Evolutionary conservation across 2,888 invertebrate genomes (phyloP).

Genomic region (Liopterus haemorrhoidalis): DNA sequence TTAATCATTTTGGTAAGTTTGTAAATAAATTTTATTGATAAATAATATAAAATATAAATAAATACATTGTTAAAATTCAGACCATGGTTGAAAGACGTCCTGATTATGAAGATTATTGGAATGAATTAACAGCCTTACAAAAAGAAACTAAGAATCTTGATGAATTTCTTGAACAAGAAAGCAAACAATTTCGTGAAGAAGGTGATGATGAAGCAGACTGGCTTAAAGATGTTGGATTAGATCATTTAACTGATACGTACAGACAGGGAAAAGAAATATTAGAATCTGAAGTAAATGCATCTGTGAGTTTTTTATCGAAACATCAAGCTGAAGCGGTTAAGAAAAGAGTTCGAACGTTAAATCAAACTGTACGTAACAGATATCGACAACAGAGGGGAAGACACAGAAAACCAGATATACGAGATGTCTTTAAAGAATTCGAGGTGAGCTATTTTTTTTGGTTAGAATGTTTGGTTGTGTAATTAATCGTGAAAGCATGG

Average conservation of each 20-base stretch:
- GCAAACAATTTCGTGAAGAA: slow-evolving; percentile 3
- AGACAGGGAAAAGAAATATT: slow-evolving; percentile 59
- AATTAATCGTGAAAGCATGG: not conserved
- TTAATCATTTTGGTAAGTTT: too few relatives aligned
- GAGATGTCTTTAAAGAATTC: slow-evolving; percentile 76
- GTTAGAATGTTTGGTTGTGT: not conserved
- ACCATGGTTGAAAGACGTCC: too few relatives aligned
- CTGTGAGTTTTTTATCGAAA: slow-evolving; percentile 56
- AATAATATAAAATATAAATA: too few relatives aligned
- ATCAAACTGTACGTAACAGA: slow-evolving; percentile 66
- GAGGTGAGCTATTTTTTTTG: slow-evolving; percentile 54
- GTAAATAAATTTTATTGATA: too few relatives aligned
- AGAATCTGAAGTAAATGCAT: slow-evolving; percentile 58
- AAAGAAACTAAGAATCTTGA: slow-evolving; percentile 17
- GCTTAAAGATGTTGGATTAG: slow-evolving; percentile 16
- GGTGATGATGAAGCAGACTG: slow-evolving; percentile 16
- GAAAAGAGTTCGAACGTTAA: slow-evolving; percentile 66
- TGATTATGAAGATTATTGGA: slow-evolving; percentile 21
- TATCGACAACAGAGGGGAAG: slow-evolving; percentile 54
- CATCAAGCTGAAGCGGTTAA: slow-evolving; percentile 74
- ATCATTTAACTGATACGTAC: slow-evolving; percentile 14
- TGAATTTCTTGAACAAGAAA: slow-evolving; percentile 15
- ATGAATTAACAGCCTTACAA: slow-evolving; percentile 14
- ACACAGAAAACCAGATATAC: slow-evolving; percentile 68
- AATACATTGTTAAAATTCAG: too few relatives aligned